Base-by-base conservation (phyloP, 2,888 invertebrate species). In the Catotricha subobsoleta region DNA sequence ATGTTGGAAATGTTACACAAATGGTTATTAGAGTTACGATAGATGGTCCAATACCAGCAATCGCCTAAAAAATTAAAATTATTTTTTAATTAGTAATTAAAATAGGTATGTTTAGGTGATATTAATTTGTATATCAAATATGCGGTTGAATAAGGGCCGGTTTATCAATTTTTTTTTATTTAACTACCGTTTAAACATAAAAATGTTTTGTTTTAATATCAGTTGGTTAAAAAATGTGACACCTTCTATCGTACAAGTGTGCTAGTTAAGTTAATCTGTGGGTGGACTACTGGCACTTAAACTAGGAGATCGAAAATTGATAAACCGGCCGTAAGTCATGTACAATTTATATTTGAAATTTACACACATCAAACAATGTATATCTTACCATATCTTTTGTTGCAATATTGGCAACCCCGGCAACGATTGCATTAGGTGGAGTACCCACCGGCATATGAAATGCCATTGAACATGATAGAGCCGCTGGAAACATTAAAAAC, bases 371-470 rank as follows among this genome's bases (percentile, higher is more conserved):
- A n/a, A n/a, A n/a, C n/a, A n/a, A n/a, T n/a, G n/a, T n/a, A n/a
- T n/a, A n/a, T n/a, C 16, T 31, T 52, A 80, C 76, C 75, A 87
- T 83, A 52, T 83, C 81, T 44, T 72, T 69, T 7, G 82, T 80
- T 47, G 72, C 74, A 62, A 87, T 83, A 51, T 77, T 75, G 2
- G 80, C 81, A 10, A 82, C 81, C 1, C 81, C 82, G 16, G 83
- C 83, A 0, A 84, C 90, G 44, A 95, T 84, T 3, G 94, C 92
- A 62, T 94, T 94, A 13, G 92, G 91, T 2, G 92, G 91, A 0
- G 92, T 92, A 21, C 90, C 91, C 12, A 92, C 91, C 0, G 91
- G 92, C 60, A 94, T 69, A 69, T 88, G 88, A 70, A 91, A 86
- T 8, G 84, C 88, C 67, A 88, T 88, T 41, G 90, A 90, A 57